phyloP scores from a whole-genome alignment of 2,113 vertebrate genomes.

The Oceanodroma tethys region DNA sequence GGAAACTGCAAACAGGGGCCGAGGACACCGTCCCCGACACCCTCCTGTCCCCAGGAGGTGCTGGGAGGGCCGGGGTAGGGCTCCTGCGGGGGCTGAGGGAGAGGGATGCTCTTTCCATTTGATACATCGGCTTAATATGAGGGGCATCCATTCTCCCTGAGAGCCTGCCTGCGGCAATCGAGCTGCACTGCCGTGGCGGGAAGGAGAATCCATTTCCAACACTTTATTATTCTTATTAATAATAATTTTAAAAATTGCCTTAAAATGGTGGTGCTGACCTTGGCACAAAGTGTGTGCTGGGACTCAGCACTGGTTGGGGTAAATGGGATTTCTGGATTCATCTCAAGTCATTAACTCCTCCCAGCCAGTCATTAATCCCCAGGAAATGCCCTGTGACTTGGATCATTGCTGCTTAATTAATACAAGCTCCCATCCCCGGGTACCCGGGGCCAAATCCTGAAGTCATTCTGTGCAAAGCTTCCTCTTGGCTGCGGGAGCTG shows the following conservation, averaged over 20 bases:
- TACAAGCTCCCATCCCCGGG: not conserved
- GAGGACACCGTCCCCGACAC: rapidly evolving
- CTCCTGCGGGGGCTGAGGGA: not conserved
- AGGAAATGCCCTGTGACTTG: slow-evolving; percentile 19
- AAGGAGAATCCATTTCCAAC: not conserved
- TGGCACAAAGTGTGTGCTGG: not conserved
- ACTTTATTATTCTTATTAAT: not conserved
- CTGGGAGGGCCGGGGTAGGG: not conserved
- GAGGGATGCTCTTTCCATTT: not conserved
- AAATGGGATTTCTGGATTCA: slow-evolving; percentile 57
- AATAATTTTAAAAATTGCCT: not conserved
- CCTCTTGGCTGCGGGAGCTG: not conserved
- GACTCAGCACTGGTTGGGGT: not conserved
- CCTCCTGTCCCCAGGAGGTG: not conserved
- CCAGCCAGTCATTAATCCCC: slow-evolving; percentile 35
- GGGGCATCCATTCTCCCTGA: not conserved
- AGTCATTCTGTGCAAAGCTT: not conserved
- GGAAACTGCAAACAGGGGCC: not conserved
- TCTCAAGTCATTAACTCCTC: slow-evolving; percentile 36
- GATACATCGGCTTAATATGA: rapidly evolving
- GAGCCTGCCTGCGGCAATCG: not conserved
- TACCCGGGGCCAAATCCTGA: not conserved
- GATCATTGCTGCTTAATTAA: slow-evolving; percentile 12
- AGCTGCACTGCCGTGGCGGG: rapidly evolving
- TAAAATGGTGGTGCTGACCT: not conserved